phyloP scores from a whole-genome alignment of 1,140 invertebrate genomes.

The Macrosteles quadrilineatus region DNA sequence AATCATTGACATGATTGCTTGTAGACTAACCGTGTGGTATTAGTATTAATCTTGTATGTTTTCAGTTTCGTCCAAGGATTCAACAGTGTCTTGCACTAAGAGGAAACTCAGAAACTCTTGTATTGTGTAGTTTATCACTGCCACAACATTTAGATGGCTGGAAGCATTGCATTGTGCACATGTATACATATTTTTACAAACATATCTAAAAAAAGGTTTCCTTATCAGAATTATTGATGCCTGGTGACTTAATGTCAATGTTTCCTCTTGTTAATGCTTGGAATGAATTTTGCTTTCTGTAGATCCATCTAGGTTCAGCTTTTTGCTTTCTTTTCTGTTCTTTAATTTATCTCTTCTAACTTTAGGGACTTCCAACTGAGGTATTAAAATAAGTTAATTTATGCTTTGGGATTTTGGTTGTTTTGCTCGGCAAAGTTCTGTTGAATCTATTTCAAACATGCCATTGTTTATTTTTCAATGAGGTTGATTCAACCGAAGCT shows the following conservation, averaged over 20 bases:
- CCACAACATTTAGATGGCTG: conserved; percentile 35
- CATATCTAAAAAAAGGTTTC: neutral
- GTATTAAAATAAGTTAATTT: conserved; percentile 22
- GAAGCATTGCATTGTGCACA: conserved; percentile 27
- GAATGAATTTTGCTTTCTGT: conserved; percentile 22
- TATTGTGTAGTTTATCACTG: conserved; percentile 19
- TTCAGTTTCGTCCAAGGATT: conserved; percentile 31
- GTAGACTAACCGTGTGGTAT: too few relatives aligned
- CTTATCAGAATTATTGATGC: conserved; percentile 27
- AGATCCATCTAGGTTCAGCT: conserved; percentile 20
- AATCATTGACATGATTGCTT: too few relatives aligned
- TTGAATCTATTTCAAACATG: conserved; percentile 9
- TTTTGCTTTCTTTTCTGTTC: conserved; percentile 24
- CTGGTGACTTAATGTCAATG: conserved; percentile 35
- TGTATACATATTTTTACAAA: neutral
- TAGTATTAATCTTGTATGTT: conserved; percentile 24
- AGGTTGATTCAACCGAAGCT: conserved; percentile 25
- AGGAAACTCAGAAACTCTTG: conserved; percentile 28
- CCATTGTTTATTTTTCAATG: conserved; percentile 18
- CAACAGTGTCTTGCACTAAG: conserved; percentile 30
- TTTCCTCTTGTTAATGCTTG: conserved; percentile 34
- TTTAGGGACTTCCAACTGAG: neutral
- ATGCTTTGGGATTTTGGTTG: conserved; percentile 22
- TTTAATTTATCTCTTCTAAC: conserved; percentile 19
- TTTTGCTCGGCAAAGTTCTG: conserved; percentile 23